Evolutionary conservation across 2,888 invertebrate genomes (phyloP).

Genomic region (Acanthosepion esculentum): DNA sequence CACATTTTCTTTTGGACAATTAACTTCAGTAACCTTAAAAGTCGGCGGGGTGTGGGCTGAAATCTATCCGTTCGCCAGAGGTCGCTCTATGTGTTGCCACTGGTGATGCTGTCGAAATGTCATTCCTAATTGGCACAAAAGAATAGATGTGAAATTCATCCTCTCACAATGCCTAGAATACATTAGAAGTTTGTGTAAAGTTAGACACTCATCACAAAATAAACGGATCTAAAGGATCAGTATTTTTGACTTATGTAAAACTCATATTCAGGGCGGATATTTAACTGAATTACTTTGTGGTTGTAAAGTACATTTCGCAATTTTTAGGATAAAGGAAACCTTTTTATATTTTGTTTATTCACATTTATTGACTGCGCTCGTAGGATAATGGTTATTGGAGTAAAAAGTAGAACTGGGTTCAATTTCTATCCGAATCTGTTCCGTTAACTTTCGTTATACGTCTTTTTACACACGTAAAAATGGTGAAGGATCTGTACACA

Average conservation of each 20-base stretch:
- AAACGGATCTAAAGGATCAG: not conserved
- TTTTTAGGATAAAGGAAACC: not conserved
- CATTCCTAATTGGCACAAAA: not conserved
- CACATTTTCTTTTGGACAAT: not conserved
- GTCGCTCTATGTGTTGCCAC: not conserved
- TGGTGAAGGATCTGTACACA: too few species aligned
- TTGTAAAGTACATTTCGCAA: not conserved
- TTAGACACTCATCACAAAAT: not conserved
- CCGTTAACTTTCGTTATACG: too few species aligned
- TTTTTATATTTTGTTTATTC: too few species aligned
- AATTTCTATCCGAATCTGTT: too few species aligned
- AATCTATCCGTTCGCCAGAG: not conserved
- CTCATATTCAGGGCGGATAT: not conserved
- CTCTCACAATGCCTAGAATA: not conserved
- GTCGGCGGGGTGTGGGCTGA: conserved; percentile 17
- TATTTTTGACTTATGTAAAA: not conserved
- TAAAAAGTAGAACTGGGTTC: too few species aligned
- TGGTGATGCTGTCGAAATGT: conserved; percentile 4
- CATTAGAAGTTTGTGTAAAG: not conserved
- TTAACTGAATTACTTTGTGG: too few species aligned
- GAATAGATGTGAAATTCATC: conserved; percentile 22
- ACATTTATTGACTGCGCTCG: too few species aligned
- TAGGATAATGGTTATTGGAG: too few species aligned
- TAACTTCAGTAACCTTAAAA: not conserved
- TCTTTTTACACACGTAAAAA: too few species aligned